Percentiles rank a stretch among this genome's conserved stretches.
phyloP scores from a whole-genome alignment of 1,140 invertebrate species.

The Pemphigus obesinymphae region DNA sequence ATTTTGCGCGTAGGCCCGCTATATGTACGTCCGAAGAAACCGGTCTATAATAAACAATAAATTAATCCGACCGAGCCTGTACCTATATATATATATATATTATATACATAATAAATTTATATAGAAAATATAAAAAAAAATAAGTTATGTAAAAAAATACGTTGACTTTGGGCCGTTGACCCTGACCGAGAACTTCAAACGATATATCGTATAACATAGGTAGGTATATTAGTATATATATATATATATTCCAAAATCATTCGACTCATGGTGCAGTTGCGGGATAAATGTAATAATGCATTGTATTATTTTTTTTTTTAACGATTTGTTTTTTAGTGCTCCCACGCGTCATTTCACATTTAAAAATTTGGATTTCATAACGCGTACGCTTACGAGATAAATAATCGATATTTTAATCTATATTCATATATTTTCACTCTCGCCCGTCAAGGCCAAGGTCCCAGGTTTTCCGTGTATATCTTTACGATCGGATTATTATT shows the following conservation, averaged over 20 bases:
- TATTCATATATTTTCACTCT: background rate
- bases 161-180: slow-evolving; percentile 34
- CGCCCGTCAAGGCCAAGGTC: background rate
- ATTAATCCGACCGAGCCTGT: no score
- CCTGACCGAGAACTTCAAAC: slow-evolving; percentile 28
- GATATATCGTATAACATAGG: no score
- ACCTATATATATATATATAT: background rate
- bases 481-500: background rate
- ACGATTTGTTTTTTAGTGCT: background rate
- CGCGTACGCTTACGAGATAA: background rate
- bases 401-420: background rate
- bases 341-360: background rate
- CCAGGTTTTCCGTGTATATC: background rate
- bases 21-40: no score
- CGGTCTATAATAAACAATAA: no score
- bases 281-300: background rate
- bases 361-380: background rate
- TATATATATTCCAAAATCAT: background rate
- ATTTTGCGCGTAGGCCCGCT: no score
- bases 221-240: no score
- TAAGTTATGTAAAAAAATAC: slow-evolving; percentile 3
- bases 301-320: no score
- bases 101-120: no score
- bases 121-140: no score
- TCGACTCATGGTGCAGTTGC: background rate